These are phyloP conservation scores for Drosophila varians DNA, from an alignment of 1,140 invertebrate genomes.

Conservation along the genomic window DNA sequence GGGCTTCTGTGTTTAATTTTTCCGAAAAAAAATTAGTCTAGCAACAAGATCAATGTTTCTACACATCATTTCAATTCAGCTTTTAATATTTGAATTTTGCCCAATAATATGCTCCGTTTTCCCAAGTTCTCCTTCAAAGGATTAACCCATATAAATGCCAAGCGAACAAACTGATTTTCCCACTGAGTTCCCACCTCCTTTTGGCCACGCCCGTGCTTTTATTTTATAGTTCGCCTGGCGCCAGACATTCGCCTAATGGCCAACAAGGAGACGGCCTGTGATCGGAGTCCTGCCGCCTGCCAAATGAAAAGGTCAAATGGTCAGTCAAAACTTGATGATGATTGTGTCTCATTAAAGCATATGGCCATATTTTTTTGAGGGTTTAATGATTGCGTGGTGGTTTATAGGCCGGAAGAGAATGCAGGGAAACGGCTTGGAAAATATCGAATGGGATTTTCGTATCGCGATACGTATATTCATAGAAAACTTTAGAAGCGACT, in stretches of 20 bases:
- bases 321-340: slow-evolving; percentile 53
- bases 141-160: not conserved
- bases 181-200: slow-evolving; percentile 22
- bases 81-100: too few species aligned
- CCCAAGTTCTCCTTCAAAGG: not conserved
- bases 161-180: slow-evolving; percentile 10
- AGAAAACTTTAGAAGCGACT: too few species aligned
- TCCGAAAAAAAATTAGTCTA: not conserved
- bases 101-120: too few species aligned
- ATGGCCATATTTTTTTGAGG: slow-evolving; percentile 34
- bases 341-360: slow-evolving; percentile 45
- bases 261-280: slow-evolving; percentile 16
- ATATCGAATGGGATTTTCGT: slow-evolving; percentile 23
- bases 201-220: slow-evolving; percentile 60
- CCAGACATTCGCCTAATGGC: slow-evolving; percentile 70
- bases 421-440: slow-evolving; percentile 27
- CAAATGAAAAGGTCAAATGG: slow-evolving; percentile 65
- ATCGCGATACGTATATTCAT: slow-evolving; percentile 1
- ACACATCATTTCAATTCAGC: too few species aligned
- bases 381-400: slow-evolving; percentile 32
- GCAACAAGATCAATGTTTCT: too few species aligned
- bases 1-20: not conserved
- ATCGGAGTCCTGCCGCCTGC: slow-evolving; percentile 27
- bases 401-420: slow-evolving; percentile 22
- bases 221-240: slow-evolving; percentile 73